Evolutionary conservation across 2,888 invertebrate species (phyloP), one percentile per base, ranked within the genome.

Genomic region (Teinopalpus imperialis): DNA sequence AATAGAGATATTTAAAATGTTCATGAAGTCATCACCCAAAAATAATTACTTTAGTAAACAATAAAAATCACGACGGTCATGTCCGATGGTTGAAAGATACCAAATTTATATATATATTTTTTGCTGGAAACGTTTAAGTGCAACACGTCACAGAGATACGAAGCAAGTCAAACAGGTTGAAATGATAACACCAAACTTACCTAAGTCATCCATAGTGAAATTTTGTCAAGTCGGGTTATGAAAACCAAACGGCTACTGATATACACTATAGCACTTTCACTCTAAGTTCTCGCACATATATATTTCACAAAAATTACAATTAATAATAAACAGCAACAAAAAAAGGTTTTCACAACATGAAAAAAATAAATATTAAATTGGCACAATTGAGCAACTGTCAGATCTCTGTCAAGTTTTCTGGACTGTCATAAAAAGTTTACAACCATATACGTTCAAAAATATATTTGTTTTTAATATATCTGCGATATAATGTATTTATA

Each of bases 141-240:
- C 73, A 77, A 78, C 81, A 83, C 83, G 83, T 85, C 83, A 85
- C 59, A 57, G 45, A 44, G 44, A 51, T 61, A 57, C 55, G 61
- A 61, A 69, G 64, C 65, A 66, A 58, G 59, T 43, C 55, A 81
- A 87, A 87, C 86, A 81, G 83, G 86, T 86, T 87, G 82, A 41
- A 47, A 36, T 78, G 76, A 81, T 82, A 81, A 78, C 73, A 74
- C 59, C 55, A 62, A 72, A 85, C 88, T 82, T 63, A 89, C 89
- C 89, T 59, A 89, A 73, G 72, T 89, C 89, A 63, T 89, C 89
- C 89, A 89, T 89, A 57, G 57, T 59, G 48, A 44, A 35, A 41
- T 63, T 53, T 53, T 51, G 48, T 45, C 39, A 51, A 31, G 30
- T 29, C 21, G 2, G 12, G 39, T n/a, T 18, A 6, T 36, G 5